phyloP scores from a whole-genome alignment of 2,113 vertebrate species.

The Felis catus region DNA sequence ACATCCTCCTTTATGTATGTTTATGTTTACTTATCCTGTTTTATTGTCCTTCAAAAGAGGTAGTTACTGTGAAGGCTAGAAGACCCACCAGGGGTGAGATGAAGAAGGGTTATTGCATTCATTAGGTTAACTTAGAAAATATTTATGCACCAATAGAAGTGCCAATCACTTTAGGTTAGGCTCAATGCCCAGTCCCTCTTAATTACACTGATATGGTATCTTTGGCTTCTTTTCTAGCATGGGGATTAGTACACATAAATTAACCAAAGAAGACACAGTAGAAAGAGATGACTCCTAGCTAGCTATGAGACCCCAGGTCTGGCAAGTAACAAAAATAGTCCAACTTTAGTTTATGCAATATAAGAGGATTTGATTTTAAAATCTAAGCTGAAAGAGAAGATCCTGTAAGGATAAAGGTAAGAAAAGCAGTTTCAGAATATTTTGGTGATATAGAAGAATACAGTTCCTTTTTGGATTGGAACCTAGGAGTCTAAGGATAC shows the following conservation, averaged over 20 bases:
- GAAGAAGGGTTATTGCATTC: background rate
- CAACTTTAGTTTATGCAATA: background rate
- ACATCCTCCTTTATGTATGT: background rate
- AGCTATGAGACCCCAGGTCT: background rate
- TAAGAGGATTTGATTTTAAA: conserved; percentile 40
- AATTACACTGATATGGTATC: background rate
- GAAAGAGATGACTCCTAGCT: background rate
- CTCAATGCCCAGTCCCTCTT: background rate
- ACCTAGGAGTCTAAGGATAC: background rate
- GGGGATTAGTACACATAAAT: background rate
- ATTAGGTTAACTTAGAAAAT: conserved; percentile 11
- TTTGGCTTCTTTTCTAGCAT: conserved; percentile 20
- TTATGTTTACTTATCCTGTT: background rate
- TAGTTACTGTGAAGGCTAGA: background rate
- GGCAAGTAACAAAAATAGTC: background rate
- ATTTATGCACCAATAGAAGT: background rate
- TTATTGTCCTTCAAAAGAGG: background rate
- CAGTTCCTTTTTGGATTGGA: background rate
- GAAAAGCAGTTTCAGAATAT: conserved; percentile 46
- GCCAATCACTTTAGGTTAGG: background rate
- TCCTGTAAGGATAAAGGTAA: background rate
- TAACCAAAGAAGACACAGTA: conserved; percentile 9
- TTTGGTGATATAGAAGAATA: background rate
- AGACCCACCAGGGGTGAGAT: background rate
- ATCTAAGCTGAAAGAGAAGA: conserved; percentile 22